These are phyloP conservation scores for Hoplodrina ambigua DNA, from an alignment of 2,888 invertebrate genomes.

Conservation along the genomic window DNA sequence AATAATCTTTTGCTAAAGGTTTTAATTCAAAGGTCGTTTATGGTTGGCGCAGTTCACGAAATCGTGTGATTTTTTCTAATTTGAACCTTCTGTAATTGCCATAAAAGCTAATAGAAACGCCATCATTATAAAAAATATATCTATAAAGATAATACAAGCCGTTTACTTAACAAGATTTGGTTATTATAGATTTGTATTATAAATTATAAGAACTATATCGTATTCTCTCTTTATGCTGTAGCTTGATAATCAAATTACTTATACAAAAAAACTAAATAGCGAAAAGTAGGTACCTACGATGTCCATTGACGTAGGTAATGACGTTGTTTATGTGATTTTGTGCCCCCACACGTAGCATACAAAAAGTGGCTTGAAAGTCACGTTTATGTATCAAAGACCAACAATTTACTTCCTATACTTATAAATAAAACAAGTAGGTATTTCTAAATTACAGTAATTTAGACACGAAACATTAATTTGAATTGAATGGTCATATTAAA, in stretches of 20 bases:
- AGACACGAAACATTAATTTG: conserved; percentile 7
- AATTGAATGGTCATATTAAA: conserved; percentile 11
- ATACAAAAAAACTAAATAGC: neutral
- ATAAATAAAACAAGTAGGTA: conserved; percentile 2
- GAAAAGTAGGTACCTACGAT: neutral
- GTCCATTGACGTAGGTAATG: conserved; percentile 18
- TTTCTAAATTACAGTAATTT: conserved; percentile 28
- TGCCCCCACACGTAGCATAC: neutral
- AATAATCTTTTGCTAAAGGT: neutral
- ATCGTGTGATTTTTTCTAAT: neutral
- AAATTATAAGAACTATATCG: neutral
- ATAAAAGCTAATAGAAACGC: neutral
- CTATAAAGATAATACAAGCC: conserved; percentile 10
- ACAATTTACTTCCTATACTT: neutral
- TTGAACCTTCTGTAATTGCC: neutral
- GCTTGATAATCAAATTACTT: neutral
- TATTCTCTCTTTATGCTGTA: neutral
- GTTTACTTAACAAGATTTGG: neutral
- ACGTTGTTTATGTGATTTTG: neutral
- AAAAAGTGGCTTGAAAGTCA: neutral
- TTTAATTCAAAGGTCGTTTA: neutral
- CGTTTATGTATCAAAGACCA: neutral
- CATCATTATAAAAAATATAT: neutral
- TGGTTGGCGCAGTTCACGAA: neutral
- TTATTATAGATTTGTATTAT: neutral